Percentiles rank a stretch among this genome's conserved stretches.
Evolutionary conservation across 2,113 vertebrate species (phyloP).

Genomic region (Phalacrocorax pelagicus): DNA sequence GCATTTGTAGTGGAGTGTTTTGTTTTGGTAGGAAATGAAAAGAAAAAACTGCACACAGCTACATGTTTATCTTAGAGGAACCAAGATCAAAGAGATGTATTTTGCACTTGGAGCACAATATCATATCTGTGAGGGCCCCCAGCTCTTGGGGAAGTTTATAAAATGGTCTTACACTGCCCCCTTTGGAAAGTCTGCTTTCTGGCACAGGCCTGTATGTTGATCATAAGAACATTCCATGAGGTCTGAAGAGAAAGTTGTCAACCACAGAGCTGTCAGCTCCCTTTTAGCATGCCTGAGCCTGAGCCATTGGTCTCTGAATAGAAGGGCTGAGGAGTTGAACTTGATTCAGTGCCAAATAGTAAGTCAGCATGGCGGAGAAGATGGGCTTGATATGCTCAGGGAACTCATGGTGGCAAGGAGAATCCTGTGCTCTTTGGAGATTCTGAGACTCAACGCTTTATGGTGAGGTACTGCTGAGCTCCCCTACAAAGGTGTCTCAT

Average conservation of each 20-base stretch:
- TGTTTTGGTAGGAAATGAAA: constrained; percentile 35
- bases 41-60: background rate
- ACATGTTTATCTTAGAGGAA: background rate
- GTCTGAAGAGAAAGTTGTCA: background rate
- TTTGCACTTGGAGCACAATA: background rate
- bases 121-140: background rate
- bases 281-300: background rate
- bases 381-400: background rate
- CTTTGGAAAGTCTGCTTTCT: background rate
- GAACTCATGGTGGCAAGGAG: background rate
- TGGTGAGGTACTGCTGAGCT: background rate
- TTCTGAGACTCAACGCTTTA: background rate
- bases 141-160: background rate
- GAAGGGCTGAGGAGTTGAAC: background rate
- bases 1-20: constrained; percentile 37
- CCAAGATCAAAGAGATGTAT: background rate
- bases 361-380: background rate
- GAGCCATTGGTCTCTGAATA: background rate
- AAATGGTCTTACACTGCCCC: background rate
- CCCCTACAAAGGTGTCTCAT: background rate
- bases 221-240: background rate
- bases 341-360: background rate
- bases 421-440: background rate
- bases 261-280: background rate
- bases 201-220: background rate